A percentile compares a stretch with the other conserved stretches of the same genome.
Evolutionary conservation across 2,797 vertebrate species (phyloP).

Genomic region (Pelochelys cantorii): DNA sequence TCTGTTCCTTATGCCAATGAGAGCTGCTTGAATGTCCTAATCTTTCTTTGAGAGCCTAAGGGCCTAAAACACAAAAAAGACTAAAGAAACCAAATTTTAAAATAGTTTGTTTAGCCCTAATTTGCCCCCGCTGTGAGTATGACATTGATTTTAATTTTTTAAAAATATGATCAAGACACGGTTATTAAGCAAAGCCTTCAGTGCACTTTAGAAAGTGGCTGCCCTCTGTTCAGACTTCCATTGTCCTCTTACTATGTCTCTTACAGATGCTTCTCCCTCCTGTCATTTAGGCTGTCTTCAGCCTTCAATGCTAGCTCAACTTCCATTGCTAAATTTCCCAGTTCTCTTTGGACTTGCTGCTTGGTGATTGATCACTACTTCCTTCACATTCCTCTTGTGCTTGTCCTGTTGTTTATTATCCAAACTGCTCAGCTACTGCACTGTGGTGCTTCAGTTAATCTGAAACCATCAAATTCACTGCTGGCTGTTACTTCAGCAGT

Average conservation of each 20-base stretch:
- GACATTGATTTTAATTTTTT: not conserved
- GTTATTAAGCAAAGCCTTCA: not conserved
- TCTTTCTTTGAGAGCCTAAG: not conserved
- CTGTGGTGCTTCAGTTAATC: not conserved
- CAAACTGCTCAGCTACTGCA: not conserved
- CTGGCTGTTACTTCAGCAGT: not conserved
- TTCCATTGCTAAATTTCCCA: not conserved
- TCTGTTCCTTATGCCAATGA: not conserved
- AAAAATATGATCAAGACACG: not conserved
- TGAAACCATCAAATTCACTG: not conserved
- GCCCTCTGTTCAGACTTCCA: not conserved
- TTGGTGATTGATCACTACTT: not conserved
- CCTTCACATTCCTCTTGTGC: not conserved
- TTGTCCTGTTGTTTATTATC: not conserved
- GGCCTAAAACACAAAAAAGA: not conserved
- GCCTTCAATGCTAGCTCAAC: not conserved
- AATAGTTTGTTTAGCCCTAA: not conserved
- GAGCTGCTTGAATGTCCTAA: not conserved
- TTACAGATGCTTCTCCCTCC: no score
- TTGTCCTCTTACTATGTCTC: not conserved
- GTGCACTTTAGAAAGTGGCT: not conserved
- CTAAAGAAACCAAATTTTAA: not conserved
- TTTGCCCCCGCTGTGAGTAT: not conserved
- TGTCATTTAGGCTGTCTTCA: not conserved
- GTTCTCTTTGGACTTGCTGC: not conserved